Evolutionary conservation across 2,797 vertebrate species (phyloP).

Genomic region (Trichosurus vulpecula): DNA sequence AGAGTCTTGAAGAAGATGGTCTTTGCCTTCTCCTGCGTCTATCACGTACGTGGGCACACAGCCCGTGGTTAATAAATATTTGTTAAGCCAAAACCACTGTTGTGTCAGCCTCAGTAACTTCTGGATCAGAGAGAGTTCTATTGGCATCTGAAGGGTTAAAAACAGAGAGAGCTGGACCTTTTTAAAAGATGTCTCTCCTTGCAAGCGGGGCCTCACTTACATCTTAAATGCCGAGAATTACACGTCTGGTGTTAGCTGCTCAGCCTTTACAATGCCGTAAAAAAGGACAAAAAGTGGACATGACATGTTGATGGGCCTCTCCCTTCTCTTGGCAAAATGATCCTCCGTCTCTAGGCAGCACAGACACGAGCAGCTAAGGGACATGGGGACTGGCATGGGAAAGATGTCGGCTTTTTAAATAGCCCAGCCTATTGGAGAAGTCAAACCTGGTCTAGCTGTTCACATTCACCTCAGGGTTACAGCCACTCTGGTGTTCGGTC

Average conservation of each 20-base stretch:
- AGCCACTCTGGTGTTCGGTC: not conserved
- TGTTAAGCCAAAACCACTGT: not conserved
- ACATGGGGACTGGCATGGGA: not conserved
- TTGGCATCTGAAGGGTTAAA: constrained; percentile 1
- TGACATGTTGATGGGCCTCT: not conserved
- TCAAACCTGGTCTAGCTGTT: not conserved
- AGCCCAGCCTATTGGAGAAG: not conserved
- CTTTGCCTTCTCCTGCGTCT: not conserved
- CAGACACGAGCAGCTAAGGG: not conserved
- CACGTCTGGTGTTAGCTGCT: constrained; percentile 10
- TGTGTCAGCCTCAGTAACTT: not conserved
- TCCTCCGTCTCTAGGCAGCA: not conserved
- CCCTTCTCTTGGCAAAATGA: not conserved
- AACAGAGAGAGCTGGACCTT: not conserved
- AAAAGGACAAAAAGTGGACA: constrained; percentile 32
- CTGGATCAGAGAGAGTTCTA: not conserved
- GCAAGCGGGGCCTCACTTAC: constrained; percentile 31
- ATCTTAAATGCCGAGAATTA: constrained; percentile 44
- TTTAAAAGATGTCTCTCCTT: constrained; percentile 39
- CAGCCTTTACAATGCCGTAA: constrained; percentile 4
- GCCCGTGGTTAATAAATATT: not conserved
- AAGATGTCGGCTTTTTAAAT: constrained; percentile 54
- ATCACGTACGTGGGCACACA: not conserved
- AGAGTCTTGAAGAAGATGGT: not conserved
- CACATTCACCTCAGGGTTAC: not conserved